phyloP scores from a whole-genome alignment of 2,888 invertebrate species.

The Amorpha juglandis region DNA sequence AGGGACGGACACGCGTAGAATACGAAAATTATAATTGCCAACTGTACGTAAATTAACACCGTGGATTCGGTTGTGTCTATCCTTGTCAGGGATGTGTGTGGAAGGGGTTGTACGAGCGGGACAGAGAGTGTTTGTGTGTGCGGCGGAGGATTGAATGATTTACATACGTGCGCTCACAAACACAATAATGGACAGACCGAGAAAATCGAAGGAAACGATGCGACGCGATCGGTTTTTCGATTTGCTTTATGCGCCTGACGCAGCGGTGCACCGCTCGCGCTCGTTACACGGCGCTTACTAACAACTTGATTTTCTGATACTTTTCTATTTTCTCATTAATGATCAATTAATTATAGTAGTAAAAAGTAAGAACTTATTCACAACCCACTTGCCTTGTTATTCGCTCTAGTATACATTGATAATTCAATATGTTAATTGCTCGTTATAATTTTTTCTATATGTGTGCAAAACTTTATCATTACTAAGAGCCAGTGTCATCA shows the following conservation, averaged over 20 bases:
- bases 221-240: conserved; percentile 70
- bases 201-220: conserved; percentile 75
- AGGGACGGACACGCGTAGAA: conserved; percentile 64
- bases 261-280: conserved; percentile 34
- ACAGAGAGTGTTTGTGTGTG: conserved; percentile 63
- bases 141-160: conserved; percentile 62
- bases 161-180: conserved; percentile 79
- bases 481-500: too few species aligned
- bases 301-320: neutral
- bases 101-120: conserved; percentile 33
- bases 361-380: neutral
- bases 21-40: conserved; percentile 84
- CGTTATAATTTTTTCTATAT: neutral
- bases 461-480: neutral
- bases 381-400: neutral
- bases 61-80: conserved; percentile 68
- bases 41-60: conserved; percentile 83
- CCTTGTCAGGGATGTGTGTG: conserved; percentile 38
- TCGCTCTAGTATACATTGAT: neutral
- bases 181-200: conserved; percentile 75
- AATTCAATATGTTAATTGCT: neutral
- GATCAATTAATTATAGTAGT: neutral
- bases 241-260: conserved; percentile 60
- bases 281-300: neutral
- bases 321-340: neutral